A percentile compares a stretch with the other conserved stretches of the same genome.
Conservation (phyloP, 2,113 vertebrate genomes). For the Ictalurus punctatus region DNA sequence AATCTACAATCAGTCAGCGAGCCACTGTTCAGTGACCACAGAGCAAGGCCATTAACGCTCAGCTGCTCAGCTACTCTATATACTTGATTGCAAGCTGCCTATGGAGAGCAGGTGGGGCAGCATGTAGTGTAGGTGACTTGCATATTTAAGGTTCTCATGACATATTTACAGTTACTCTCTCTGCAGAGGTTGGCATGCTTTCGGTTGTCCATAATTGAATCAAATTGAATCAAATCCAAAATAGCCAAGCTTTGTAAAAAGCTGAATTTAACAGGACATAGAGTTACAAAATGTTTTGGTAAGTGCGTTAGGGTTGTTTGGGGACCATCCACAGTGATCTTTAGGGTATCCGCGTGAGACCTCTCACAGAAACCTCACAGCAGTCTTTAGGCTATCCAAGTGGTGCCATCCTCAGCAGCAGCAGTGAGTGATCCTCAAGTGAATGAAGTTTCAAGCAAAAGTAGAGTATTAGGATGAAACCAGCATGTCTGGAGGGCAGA, state of each 20-base stretch:
- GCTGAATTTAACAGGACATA: not conserved
- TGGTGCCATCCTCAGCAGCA: not conserved
- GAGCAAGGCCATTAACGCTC: not conserved
- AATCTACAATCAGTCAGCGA: not conserved
- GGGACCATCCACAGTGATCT: not conserved
- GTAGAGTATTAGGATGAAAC: not conserved
- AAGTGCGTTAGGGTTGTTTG: not conserved
- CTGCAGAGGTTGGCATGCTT: not conserved
- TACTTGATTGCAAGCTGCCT: not conserved
- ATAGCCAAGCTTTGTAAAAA: not conserved
- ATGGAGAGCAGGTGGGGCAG: not conserved
- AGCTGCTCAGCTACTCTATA: not conserved
- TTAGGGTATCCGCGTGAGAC: not conserved
- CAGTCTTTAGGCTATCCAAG: not conserved
- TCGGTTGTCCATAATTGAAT: not conserved
- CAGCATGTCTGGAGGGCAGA: not conserved
- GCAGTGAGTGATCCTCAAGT: not conserved
- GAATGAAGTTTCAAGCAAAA: not conserved
- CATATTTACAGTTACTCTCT: not conserved
- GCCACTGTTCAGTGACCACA: not conserved
- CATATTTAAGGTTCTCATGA: not conserved
- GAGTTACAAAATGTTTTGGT: not conserved
- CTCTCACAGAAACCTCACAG: not conserved
- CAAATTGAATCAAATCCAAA: not conserved
- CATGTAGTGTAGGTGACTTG: slow-evolving; percentile 4